Conservation (phyloP, 2,113 vertebrate species). For the Sporophila hypoxantha region DNA sequence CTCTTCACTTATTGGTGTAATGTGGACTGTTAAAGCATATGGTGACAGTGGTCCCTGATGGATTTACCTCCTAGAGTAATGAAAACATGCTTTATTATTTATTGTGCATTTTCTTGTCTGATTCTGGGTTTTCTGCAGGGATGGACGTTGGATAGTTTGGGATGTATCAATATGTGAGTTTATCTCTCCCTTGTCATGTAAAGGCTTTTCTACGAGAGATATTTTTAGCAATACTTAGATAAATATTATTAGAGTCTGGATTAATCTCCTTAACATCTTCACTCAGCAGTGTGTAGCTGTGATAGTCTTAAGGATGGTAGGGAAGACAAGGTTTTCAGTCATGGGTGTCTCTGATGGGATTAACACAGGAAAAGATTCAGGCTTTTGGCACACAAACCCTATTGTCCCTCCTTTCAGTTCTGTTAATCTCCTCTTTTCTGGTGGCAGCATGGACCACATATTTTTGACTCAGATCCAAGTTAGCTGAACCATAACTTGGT, state of each 20-base stretch:
- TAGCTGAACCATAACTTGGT: neutral
- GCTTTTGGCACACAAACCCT: neutral
- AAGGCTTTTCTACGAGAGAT: neutral
- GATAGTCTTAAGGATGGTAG: neutral
- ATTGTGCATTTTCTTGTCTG: neutral
- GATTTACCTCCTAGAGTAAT: neutral
- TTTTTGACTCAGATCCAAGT: constrained; percentile 7
- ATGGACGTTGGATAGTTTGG: neutral
- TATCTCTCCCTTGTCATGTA: neutral
- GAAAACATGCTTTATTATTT: neutral
- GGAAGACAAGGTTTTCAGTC: neutral
- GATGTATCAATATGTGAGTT: neutral
- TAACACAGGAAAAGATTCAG: neutral
- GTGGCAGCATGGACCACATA: neutral
- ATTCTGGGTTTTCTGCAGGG: neutral
- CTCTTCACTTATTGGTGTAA: neutral
- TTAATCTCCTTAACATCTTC: constrained; percentile 15
- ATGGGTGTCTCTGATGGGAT: neutral
- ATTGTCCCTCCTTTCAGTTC: constrained; percentile 2
- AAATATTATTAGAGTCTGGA: neutral
- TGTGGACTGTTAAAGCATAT: neutral
- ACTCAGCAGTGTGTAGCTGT: neutral
- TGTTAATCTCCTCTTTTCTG: constrained; percentile 9
- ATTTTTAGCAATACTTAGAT: neutral
- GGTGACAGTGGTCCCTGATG: neutral